These are phyloP conservation scores for Dolichopus griseipennis DNA, from an alignment of 2,888 invertebrate genomes.

Conservation along the genomic window DNA sequence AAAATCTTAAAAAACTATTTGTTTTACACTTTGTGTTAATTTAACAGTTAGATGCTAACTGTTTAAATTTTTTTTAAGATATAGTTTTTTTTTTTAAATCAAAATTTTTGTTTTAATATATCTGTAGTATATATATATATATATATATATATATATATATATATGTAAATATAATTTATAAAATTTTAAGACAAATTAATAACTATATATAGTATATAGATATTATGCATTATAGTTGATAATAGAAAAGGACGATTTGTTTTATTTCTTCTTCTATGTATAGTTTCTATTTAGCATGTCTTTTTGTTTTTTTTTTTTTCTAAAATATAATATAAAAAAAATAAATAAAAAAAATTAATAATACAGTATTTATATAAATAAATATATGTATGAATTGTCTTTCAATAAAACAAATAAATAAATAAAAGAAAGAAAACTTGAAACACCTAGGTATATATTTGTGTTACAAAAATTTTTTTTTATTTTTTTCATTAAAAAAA, in stretches of 20 bases:
- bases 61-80: not conserved
- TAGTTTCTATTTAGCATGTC: no score
- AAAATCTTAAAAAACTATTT: no score
- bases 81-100: not conserved
- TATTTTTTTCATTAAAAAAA: no score
- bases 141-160: not conserved
- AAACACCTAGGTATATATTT: not conserved
- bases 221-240: no score
- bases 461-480: not conserved
- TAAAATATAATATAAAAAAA: no score
- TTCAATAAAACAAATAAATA: not conserved
- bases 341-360: no score
- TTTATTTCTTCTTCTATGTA: no score
- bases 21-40: not conserved
- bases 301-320: no score
- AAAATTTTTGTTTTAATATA: no score
- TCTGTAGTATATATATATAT: not conserved
- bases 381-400: not conserved
- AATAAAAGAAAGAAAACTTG: not conserved
- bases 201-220: no score
- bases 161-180: no score
- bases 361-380: not conserved
- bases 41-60: not conserved
- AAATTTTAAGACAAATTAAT: not conserved
- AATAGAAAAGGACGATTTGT: not conserved